Evolutionary conservation across 2,113 vertebrate species (phyloP).

Genomic region (Himantopus leucocephalus): DNA sequence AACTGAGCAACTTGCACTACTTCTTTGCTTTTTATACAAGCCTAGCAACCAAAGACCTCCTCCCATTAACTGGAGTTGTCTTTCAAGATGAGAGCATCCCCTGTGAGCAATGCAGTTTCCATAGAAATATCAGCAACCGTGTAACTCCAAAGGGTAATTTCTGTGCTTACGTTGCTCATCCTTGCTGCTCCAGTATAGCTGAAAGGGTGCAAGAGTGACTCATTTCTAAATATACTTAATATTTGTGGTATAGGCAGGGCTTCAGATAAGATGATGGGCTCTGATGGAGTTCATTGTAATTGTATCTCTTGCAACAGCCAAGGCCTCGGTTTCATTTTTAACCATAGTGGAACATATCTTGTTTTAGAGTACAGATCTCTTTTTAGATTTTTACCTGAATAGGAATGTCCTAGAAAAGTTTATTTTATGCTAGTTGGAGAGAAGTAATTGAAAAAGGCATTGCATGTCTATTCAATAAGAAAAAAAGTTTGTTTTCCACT

Average conservation of each 20-base stretch:
- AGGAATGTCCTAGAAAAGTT: not conserved
- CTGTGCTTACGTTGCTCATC: not conserved
- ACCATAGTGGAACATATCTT: accelerated
- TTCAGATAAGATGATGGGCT: not conserved
- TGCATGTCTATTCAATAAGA: not conserved
- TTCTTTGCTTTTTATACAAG: not conserved
- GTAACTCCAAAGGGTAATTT: conserved; percentile 15
- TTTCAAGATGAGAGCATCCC: conserved; percentile 22
- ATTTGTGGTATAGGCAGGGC: conserved; percentile 4
- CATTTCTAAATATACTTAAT: conserved; percentile 32
- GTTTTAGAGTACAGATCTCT: not conserved
- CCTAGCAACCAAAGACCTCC: not conserved
- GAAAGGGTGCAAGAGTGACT: not conserved
- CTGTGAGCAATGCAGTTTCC: conserved; percentile 40
- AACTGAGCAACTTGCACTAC: not conserved
- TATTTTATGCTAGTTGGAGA: not conserved
- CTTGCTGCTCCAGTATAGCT: not conserved
- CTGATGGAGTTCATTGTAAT: not conserved
- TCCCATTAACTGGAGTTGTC: not conserved
- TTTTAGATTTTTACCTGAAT: not conserved
- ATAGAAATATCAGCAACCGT: conserved; percentile 16
- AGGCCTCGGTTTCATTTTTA: not conserved
- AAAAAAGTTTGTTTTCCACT: not conserved
- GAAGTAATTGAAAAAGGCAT: not conserved
- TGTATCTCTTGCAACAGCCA: not conserved